Base-by-base conservation (phyloP, 1,140 invertebrate genomes). In the Drosophila hydei region DNA sequence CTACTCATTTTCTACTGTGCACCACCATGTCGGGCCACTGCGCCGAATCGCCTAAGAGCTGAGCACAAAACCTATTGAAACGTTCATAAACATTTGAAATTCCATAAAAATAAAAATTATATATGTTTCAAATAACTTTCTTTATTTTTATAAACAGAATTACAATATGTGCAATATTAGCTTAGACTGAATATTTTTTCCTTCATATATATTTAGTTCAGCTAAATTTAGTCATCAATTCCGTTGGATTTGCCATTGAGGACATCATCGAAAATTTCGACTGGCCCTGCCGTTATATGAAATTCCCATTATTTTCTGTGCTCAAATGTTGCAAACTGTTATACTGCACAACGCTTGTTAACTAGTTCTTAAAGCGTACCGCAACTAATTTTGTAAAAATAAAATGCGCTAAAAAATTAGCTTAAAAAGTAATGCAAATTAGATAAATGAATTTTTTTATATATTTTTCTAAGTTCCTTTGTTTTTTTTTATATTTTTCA, bases 221-320 rank as follows among this genome's bases (percentile, higher is more conserved):
- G 4, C n/a, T 27, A 4, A 6, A 1, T 14, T 1, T 12, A 5
- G 18, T 1, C 0, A 12, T 0, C 14, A 23, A 0, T 9, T 4
- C 2, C 9, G 4, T 1, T 25, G 8, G 27, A 5, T 18, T 45
- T 45, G 9, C 16, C 14, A 3, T 40, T 12, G 12, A 1, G 36
- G 27, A 3, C 12, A 5, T 30, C 9, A 38, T 72, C 62, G 56
- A 87, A 69, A 71, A 68, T 63, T 54, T 0, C 18, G 48, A 21
- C 30, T 16, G 8, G 7, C 5, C 8, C 7, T 16, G 4, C 1
- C 18, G 3, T 3, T 16, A 0, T 0, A 16, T 0, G 16, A 70
- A 77, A 52, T 65, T 76, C 79, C 81, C 81, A 72, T 74, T 85
- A 87, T 85, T 87, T 85, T 77, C 3, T 85, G 56, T 80, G 18